Base-by-base conservation (phyloP, 1,140 invertebrate genomes). In the Ladona fulva region DNA sequence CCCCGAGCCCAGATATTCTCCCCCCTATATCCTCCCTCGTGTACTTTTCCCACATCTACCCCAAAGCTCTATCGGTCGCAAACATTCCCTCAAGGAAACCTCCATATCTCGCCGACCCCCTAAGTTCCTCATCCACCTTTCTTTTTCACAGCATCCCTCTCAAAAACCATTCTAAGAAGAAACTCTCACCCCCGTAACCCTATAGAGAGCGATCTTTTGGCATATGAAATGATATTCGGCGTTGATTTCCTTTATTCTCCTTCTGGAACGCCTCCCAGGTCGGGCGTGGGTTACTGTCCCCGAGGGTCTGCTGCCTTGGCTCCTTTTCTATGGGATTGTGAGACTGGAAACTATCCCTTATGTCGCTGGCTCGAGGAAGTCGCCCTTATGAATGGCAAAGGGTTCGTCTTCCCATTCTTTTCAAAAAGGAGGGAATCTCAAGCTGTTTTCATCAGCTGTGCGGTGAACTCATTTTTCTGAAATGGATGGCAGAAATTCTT, bases 271-370 rank as follows among this genome's bases (percentile, higher is more conserved):
- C 52, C 52, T 66, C 52, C 52, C 52, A 16, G 52, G 12, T 22
- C 16, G 14, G 52, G 52, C 52, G 52, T 66, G 52, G 52, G 52
- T 66, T 66, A 66, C 52, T 66, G 16, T 22, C 52, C 52, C 52
- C 3, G 52, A 66, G 52, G n/a, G 16, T 22, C 3, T 66, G 16
- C 52, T 16, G 1, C 52, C n/a, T 66, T 66, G 52, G 52, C 52
- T 66, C 52, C 52, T 12, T 66, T 22, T 19, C 52, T 66, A 66
- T 66, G n/a, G 52, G 52, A 5, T 12, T 22, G n/a, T 66, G 52
- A 22, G n/a, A 66, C 52, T 66, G 52, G 52, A 66, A 66, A 66
- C 52, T 66, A 66, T 66, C 52, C n/a, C 52, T 66, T 66, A 66
- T 66, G 52, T 66, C 12, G n/a, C 52, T 66, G 52, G 52, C 52